phyloP scores from a whole-genome alignment of 1,140 invertebrate genomes.

The Cataglyphis hispanica region DNA sequence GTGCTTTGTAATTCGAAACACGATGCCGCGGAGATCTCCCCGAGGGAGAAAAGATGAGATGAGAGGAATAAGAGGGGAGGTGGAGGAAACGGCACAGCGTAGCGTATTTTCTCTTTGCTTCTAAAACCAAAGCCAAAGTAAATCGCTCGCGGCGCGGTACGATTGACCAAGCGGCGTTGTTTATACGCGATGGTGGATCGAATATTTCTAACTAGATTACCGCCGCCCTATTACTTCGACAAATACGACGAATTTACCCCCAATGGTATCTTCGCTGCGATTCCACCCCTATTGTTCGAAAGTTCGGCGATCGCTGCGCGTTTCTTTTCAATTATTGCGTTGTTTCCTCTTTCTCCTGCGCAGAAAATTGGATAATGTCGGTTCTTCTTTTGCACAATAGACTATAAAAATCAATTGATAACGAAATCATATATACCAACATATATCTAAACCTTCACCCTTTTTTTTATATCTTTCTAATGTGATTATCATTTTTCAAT shows the following conservation, averaged over 20 bases:
- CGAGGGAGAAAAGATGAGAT: constrained; percentile 25
- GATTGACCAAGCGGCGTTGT: constrained; percentile 70
- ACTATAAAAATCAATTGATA: not conserved
- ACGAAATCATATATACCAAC: too few species aligned
- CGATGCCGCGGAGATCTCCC: constrained; percentile 63
- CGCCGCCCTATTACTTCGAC: constrained; percentile 72
- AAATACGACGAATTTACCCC: constrained; percentile 61
- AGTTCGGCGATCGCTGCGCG: not conserved
- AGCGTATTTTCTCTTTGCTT: constrained; percentile 68
- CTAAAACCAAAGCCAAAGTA: constrained; percentile 72
- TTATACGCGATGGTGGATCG: constrained; percentile 76
- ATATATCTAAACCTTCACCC: too few species aligned
- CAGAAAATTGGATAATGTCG: constrained; percentile 22
- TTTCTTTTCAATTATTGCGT: constrained; percentile 39
- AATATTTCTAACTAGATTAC: constrained; percentile 83
- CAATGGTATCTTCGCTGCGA: not conserved
- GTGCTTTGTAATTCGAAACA: constrained; percentile 77
- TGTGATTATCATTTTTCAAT: not conserved
- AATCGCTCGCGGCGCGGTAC: constrained; percentile 73
- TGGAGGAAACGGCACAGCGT: constrained; percentile 1
- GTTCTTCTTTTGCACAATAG: not conserved
- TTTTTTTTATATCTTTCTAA: not conserved
- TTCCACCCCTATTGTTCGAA: not conserved
- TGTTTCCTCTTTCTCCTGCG: not conserved
- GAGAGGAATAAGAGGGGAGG: not conserved